phyloP scores from a whole-genome alignment of 2,113 vertebrate species.

The Zosterops pallidus region DNA sequence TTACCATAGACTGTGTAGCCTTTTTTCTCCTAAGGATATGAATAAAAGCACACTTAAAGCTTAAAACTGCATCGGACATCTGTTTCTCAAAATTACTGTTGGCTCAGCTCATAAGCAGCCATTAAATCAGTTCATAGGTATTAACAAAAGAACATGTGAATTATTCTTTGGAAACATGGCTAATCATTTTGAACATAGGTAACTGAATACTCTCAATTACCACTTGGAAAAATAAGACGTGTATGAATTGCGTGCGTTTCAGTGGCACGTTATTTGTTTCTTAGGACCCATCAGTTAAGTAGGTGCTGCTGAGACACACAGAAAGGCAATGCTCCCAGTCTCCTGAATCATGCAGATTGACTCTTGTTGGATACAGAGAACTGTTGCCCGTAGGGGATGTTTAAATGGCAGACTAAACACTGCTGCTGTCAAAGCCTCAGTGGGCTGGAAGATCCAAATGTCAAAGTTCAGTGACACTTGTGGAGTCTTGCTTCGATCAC shows the following conservation, averaged over 20 bases:
- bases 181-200: conserved; percentile 29
- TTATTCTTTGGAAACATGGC: conserved; percentile 51
- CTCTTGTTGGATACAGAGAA: not conserved
- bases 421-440: not conserved
- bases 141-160: conserved; percentile 49
- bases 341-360: not conserved
- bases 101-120: conserved; percentile 45
- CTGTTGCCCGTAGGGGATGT: not conserved
- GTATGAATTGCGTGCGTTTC: conserved; percentile 7
- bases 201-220: conserved; percentile 40
- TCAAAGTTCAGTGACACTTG: conserved; percentile 24
- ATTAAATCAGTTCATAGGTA: conserved; percentile 8
- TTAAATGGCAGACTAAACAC: not conserved
- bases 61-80: conserved; percentile 35
- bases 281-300: not conserved
- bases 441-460: conserved; percentile 12
- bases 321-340: not conserved
- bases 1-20: conserved; percentile 46
- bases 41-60: conserved; percentile 55
- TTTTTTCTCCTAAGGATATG: conserved; percentile 56
- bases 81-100: conserved; percentile 53
- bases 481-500: not conserved
- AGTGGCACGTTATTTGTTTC: not conserved
- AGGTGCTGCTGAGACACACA: not conserved
- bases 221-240: not conserved